These are phyloP conservation scores for Campylomormyrus tamandua DNA, from an alignment of 2,113 vertebrate species.

Conservation along the genomic window DNA sequence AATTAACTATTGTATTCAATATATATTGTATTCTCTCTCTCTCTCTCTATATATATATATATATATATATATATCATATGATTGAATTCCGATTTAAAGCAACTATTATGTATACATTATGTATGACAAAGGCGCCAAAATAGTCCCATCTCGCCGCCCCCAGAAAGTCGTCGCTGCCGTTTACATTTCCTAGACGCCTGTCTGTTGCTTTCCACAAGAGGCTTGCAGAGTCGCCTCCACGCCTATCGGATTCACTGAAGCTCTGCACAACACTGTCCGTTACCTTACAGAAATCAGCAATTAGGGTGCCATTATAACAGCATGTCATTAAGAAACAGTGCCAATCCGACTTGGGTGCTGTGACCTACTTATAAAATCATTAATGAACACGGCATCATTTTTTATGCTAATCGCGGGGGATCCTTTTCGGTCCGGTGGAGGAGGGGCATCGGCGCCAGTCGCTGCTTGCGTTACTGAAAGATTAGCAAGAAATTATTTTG, in stretches of 20 bases:
- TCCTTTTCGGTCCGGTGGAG: constrained; percentile 42
- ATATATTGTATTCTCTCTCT: no score
- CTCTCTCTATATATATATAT: no score
- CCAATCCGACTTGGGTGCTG: constrained; percentile 32
- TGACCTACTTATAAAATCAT: constrained; percentile 64
- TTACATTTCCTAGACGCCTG: neutral
- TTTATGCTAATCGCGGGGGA: constrained; percentile 63
- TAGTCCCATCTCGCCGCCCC: neutral
- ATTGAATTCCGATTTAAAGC: neutral
- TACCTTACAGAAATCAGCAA: neutral
- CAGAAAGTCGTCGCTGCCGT: neutral
- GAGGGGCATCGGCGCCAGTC: constrained; percentile 41
- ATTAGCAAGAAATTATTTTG: constrained; percentile 61
- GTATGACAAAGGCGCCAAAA: neutral
- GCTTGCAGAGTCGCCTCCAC: neutral
- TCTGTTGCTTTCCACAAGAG: neutral
- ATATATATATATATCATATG: no score
- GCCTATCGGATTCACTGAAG: neutral
- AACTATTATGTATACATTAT: neutral
- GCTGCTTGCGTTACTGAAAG: constrained; percentile 37
- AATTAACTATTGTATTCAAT: neutral
- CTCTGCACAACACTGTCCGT: neutral
- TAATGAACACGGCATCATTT: constrained; percentile 61
- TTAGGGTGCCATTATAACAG: constrained; percentile 27
- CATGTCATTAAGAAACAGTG: constrained; percentile 57